Evolutionary conservation across 2,113 vertebrate genomes (phyloP).

Genomic region (Oryzias woworae): DNA sequence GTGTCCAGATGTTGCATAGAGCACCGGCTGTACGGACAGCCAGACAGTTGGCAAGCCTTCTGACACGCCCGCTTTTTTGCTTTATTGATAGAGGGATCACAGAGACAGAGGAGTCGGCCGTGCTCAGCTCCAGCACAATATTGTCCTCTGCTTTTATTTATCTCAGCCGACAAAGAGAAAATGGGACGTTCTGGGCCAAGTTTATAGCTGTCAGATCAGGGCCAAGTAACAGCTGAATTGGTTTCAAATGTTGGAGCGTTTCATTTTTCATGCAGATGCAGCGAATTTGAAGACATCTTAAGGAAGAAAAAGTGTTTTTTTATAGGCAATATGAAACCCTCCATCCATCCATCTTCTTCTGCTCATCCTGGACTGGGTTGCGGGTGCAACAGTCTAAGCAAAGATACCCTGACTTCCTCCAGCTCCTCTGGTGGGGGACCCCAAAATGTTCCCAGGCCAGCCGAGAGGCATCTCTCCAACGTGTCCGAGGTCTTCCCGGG

Average conservation of each 20-base stretch:
- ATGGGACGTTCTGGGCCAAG: conserved; percentile 65
- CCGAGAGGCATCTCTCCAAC: no score
- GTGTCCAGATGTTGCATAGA: conserved; percentile 73
- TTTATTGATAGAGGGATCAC: conserved; percentile 74
- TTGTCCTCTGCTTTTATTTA: conserved; percentile 66
- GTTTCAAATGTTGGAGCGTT: conserved; percentile 69
- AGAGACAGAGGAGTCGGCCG: conserved; percentile 65
- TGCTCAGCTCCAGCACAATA: conserved; percentile 66
- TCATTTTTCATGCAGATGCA: conserved; percentile 61
- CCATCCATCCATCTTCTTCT: no score
- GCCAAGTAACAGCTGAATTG: conserved; percentile 66
- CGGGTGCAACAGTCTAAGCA: no score
- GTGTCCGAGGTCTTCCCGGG: no score
- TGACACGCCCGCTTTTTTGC: conserved; percentile 70
- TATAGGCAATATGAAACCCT: not conserved
- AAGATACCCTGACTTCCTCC: no score
- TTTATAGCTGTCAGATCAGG: conserved; percentile 66
- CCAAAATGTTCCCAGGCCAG: no score
- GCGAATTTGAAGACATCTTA: conserved; percentile 43
- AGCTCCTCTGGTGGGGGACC: no score
- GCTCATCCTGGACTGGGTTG: no score
- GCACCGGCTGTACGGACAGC: conserved; percentile 62
- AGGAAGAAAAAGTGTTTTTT: not conserved
- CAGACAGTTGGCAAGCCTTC: conserved; percentile 75
- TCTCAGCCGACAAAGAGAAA: conserved; percentile 64